Percentiles rank a stretch among this genome's conserved stretches.
phyloP scores from a whole-genome alignment of 2,797 vertebrate species.

The Cyclura pinguis region DNA sequence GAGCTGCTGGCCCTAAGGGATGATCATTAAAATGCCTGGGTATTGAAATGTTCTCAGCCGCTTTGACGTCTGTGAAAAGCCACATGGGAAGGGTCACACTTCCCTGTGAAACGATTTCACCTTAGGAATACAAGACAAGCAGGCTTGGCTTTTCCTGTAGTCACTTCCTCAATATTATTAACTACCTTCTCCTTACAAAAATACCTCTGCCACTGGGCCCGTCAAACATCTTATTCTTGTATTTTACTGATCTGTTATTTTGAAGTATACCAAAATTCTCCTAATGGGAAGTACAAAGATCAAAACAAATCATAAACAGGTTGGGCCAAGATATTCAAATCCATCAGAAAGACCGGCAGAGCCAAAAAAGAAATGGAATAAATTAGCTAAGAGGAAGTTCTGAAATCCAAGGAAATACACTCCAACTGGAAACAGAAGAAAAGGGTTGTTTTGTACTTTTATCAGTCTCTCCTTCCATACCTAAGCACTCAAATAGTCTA shows the following conservation, averaged over 20 bases:
- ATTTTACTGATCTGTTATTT: not conserved
- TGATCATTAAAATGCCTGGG: constrained; percentile 68
- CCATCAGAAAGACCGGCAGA: not conserved
- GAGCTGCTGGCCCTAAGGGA: constrained; percentile 66
- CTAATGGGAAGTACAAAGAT: constrained; percentile 14
- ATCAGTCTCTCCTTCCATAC: not conserved
- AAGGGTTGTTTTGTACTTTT: not conserved
- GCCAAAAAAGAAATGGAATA: not conserved
- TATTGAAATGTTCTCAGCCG: constrained; percentile 73
- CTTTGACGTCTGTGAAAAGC: constrained; percentile 65
- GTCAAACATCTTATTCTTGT: constrained; percentile 55
- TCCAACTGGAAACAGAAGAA: constrained; percentile 6
- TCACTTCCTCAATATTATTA: constrained; percentile 44
- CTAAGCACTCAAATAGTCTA: not conserved
- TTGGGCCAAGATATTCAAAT: constrained; percentile 11
- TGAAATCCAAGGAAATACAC: not conserved
- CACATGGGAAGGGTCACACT: constrained; percentile 64
- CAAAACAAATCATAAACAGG: not conserved
- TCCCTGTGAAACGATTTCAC: constrained; percentile 52
- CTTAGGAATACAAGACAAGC: constrained; percentile 38
- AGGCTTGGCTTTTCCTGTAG: constrained; percentile 40
- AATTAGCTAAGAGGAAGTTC: constrained; percentile 1
- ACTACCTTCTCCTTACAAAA: constrained; percentile 35
- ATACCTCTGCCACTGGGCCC: constrained; percentile 45
- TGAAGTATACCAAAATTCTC: constrained; percentile 22